Percentiles rank a stretch among this genome's conserved stretches.
phyloP scores from a whole-genome alignment of 2,888 invertebrate species.

The Heliconius charithonia region DNA sequence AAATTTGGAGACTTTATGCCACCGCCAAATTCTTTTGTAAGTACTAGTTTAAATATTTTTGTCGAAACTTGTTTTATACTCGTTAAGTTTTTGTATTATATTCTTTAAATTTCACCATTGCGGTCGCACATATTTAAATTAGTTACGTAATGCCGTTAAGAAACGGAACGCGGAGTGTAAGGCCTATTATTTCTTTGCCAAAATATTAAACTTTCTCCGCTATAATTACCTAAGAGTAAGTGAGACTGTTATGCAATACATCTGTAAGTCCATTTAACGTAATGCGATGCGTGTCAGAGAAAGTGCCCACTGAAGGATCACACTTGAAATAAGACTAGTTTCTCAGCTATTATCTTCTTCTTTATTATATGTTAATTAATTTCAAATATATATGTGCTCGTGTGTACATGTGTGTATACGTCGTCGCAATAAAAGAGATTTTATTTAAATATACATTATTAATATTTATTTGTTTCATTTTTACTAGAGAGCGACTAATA shows the following conservation, averaged over 20 bases:
- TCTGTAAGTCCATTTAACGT: conserved; percentile 60
- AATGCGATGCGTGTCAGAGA: conserved; percentile 58
- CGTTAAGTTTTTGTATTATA: neutral
- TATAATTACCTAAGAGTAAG: conserved; percentile 67
- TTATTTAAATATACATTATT: neutral
- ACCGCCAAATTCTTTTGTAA: conserved; percentile 69
- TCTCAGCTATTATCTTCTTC: conserved; percentile 36
- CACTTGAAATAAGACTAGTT: conserved; percentile 41
- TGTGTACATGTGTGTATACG: neutral
- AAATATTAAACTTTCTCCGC: conserved; percentile 78
- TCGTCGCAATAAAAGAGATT: neutral
- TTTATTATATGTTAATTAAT: conserved; percentile 18
- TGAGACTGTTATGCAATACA: conserved; percentile 59
- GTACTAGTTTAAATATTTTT: conserved; percentile 50
- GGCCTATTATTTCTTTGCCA: conserved; percentile 70
- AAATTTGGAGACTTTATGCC: conserved; percentile 71
- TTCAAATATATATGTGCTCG: neutral
- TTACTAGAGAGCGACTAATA: neutral
- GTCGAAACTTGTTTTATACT: conserved; percentile 14
- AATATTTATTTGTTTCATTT: neutral
- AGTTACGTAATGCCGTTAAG: conserved; percentile 60
- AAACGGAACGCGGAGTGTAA: conserved; percentile 57
- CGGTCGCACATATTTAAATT: conserved; percentile 32
- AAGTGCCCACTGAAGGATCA: conserved; percentile 60
- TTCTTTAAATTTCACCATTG: neutral